phyloP scores from a whole-genome alignment of 2,797 vertebrate species.

The Euphonia xanthogaster region DNA sequence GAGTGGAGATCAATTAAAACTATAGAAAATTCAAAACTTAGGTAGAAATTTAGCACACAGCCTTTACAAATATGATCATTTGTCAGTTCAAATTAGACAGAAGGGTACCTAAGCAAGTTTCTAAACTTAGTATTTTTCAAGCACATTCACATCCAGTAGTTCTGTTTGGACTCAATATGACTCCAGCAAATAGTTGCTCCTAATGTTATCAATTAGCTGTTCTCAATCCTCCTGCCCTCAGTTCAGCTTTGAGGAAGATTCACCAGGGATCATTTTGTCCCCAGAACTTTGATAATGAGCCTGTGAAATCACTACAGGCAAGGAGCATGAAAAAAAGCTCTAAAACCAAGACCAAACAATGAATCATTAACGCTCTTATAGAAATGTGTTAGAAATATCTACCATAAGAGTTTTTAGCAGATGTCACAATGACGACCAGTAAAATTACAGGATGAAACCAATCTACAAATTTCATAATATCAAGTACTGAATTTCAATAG shows the following conservation, averaged over 20 bases:
- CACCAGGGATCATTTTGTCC: not conserved
- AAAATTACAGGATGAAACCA: slow-evolving; percentile 29
- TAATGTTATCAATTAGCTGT: not conserved
- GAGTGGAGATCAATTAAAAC: not conserved
- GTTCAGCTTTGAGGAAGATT: not conserved
- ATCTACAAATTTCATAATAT: slow-evolving; percentile 32
- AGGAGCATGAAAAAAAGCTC: not conserved
- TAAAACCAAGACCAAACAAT: not conserved
- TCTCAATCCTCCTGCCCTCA: not conserved
- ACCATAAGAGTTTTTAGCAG: slow-evolving; percentile 6
- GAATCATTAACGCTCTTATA: slow-evolving; percentile 17
- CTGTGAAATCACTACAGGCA: not conserved
- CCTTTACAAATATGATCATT: not conserved
- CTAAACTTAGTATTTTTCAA: not conserved
- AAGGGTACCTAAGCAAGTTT: not conserved
- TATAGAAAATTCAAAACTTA: not conserved
- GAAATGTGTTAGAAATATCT: slow-evolving; percentile 5
- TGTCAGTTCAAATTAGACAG: not conserved
- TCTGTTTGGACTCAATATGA: not conserved
- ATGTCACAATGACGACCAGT: slow-evolving; percentile 9
- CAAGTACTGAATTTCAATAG: not conserved
- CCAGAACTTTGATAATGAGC: not conserved
- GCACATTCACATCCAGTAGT: not conserved
- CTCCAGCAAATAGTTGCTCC: not conserved
- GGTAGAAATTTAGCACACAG: not conserved